These are phyloP conservation scores for Orthonevra nobilis DNA, from an alignment of 2,888 invertebrate species.

Conservation along the genomic window DNA sequence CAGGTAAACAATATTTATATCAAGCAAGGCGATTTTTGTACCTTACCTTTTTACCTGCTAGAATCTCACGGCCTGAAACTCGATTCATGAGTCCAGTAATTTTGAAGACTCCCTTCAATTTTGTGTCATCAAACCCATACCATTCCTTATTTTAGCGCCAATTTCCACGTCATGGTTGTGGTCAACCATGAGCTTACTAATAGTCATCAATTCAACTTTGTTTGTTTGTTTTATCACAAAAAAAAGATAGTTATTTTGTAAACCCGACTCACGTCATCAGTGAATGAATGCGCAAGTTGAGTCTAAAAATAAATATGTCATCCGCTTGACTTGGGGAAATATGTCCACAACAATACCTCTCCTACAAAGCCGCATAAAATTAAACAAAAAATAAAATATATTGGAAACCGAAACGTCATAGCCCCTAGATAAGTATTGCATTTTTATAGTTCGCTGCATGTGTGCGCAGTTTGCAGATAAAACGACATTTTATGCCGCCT, in stretches of 20 bases:
- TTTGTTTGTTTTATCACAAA: background rate
- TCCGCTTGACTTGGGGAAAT: slow-evolving; percentile 5
- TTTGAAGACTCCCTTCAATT: too few relatives aligned
- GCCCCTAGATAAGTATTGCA: slow-evolving; percentile 41
- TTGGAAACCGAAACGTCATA: slow-evolving; percentile 27
- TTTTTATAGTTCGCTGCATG: slow-evolving; percentile 18
- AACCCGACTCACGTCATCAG: slow-evolving; percentile 26
- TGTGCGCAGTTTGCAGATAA: slow-evolving; percentile 24
- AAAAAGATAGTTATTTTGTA: slow-evolving; percentile 2
- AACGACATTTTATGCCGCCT: slow-evolving; percentile 15
- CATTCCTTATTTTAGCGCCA: too few relatives aligned
- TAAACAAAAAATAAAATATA: slow-evolving; percentile 1
- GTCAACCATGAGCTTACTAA: too few relatives aligned
- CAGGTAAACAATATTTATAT: too few relatives aligned
- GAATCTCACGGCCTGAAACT: too few relatives aligned
- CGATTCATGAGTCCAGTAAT: too few relatives aligned
- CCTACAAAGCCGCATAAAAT: slow-evolving; percentile 21
- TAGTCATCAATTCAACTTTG: background rate
- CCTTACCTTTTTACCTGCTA: too few relatives aligned
- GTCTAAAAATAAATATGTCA: slow-evolving; percentile 50
- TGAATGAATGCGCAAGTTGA: slow-evolving; percentile 11
- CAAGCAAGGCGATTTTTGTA: too few relatives aligned
- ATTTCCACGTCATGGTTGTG: background rate
- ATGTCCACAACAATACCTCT: background rate
- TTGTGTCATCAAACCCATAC: too few relatives aligned